phyloP scores from a whole-genome alignment of 1,140 invertebrate genomes.

The Pemphigus obesinymphae region DNA sequence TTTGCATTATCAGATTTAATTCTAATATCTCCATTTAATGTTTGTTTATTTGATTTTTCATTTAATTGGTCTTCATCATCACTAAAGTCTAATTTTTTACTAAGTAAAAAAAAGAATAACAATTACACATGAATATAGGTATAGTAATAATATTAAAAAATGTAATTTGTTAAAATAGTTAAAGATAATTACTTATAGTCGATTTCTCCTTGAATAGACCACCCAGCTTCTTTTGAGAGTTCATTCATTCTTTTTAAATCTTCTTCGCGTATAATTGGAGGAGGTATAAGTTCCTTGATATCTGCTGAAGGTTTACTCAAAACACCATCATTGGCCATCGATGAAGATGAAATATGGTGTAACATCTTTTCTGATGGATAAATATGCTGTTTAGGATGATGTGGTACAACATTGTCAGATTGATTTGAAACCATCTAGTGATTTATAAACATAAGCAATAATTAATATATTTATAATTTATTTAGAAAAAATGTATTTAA shows the following conservation, averaged over 20 bases:
- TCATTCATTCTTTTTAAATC: slow-evolving; percentile 88
- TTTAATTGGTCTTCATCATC: slow-evolving; percentile 70
- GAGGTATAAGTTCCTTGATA: slow-evolving; percentile 51
- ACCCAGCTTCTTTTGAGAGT: slow-evolving; percentile 80
- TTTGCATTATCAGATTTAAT: slow-evolving; percentile 1
- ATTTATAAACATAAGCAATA: neutral
- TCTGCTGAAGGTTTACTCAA: slow-evolving; percentile 6
- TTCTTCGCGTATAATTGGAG: slow-evolving; percentile 87
- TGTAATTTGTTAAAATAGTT: neutral
- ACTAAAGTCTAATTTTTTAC: slow-evolving; percentile 87
- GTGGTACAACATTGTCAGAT: slow-evolving; percentile 15
- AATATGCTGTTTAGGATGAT: slow-evolving; percentile 25
- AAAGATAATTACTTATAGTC: slow-evolving; percentile 73
- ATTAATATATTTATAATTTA: neutral
- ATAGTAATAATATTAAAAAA: neutral
- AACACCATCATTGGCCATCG: neutral
- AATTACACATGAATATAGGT: neutral
- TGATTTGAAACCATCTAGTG: slow-evolving; percentile 32
- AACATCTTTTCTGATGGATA: slow-evolving; percentile 11
- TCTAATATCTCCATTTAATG: slow-evolving; percentile 24
- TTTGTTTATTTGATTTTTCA: slow-evolving; percentile 43
- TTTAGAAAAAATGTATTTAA: neutral
- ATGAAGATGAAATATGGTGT: slow-evolving; percentile 24
- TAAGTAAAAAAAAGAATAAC: slow-evolving; percentile 52
- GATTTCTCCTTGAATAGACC: slow-evolving; percentile 86